Base-by-base conservation (phyloP, 2,113 vertebrate species). In the Hiodon alosoides region DNA sequence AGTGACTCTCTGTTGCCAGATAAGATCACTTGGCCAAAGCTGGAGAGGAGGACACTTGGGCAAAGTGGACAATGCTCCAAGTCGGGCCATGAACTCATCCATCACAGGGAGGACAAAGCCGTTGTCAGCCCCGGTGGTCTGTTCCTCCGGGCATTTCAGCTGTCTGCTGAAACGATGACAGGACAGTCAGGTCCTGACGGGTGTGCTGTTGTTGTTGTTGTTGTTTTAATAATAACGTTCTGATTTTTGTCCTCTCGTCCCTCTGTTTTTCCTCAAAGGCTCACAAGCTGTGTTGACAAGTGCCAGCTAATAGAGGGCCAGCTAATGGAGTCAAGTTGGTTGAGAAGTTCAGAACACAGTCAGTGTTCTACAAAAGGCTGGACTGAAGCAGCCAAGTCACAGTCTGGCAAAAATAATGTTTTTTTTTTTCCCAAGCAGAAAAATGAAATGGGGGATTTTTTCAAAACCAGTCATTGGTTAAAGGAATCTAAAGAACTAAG, bases 71-170 rank as follows among this genome's bases (percentile, higher is more conserved):
- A 93, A 91, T 91, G 87, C 81, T 31, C 2, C 74, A 81, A 79
- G 87, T 82, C 74, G 72, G 88, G 82, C 86, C 84, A 76, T 80
- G 80, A 84, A 90, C 84, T 79, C 86, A 94, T 94, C 90, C 87
- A 91, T 95, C 93, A 95, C 72, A 60, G 4, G 14, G 62, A 65
- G 80, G 85, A 94, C 92, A 96, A 95, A 93, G 88, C 83, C 83
- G 79, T 62, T 93, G 93, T 93, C 93, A 93, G 74, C 76, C 66
- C 77, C 76, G 85, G 79, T 67, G 71, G 86, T 86, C 48, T 82
- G 80, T 83, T 91, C 87, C 87, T 88, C 89, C 76, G 87, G 88
- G 86, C 88, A 86, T 75, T 80, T 88, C 90, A 88, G 62, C 69
- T 83, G 78, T 74, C 17, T 0, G 80, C 55, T 46, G 78, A 78